Evolutionary conservation across 2,797 vertebrate genomes (phyloP).

Genomic region (Sebastes minor): DNA sequence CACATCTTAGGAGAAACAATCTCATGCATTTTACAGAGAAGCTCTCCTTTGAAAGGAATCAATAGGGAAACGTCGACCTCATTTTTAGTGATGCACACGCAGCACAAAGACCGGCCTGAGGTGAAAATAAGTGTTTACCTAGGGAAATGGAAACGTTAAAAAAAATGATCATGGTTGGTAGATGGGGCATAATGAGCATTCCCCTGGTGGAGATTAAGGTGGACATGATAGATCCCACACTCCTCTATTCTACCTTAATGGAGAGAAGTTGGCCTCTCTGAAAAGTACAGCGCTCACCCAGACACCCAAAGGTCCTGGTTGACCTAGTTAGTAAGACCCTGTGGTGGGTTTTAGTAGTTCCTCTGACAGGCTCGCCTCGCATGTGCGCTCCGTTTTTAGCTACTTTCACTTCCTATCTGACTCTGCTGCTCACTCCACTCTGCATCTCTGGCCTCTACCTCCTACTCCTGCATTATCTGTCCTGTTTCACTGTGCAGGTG

Average conservation of each 20-base stretch:
- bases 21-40: constrained; percentile 35
- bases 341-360: constrained; percentile 64
- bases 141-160: constrained; percentile 62
- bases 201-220: constrained; percentile 64
- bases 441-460: constrained; percentile 46
- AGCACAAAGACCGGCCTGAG: constrained; percentile 54
- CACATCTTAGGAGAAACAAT: constrained; percentile 7
- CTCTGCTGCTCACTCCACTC: constrained; percentile 35
- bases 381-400: constrained; percentile 68
- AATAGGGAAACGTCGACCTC: constrained; percentile 63
- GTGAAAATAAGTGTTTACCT: constrained; percentile 66
- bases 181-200: constrained; percentile 70
- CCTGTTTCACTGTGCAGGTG: constrained; percentile 45
- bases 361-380: constrained; percentile 61
- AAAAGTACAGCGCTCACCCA: constrained; percentile 64
- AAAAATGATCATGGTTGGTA: constrained; percentile 59
- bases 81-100: constrained; percentile 67
- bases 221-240: constrained; percentile 69
- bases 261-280: constrained; percentile 53
- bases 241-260: constrained; percentile 52
- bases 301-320: constrained; percentile 70
- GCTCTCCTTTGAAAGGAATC: constrained; percentile 56
- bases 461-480: constrained; percentile 48
- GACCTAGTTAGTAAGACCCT: constrained; percentile 78
- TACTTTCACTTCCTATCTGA: constrained; percentile 68